Conservation (phyloP, 64 coral and sea anemone species). For the Acropora tenuis region DNA sequence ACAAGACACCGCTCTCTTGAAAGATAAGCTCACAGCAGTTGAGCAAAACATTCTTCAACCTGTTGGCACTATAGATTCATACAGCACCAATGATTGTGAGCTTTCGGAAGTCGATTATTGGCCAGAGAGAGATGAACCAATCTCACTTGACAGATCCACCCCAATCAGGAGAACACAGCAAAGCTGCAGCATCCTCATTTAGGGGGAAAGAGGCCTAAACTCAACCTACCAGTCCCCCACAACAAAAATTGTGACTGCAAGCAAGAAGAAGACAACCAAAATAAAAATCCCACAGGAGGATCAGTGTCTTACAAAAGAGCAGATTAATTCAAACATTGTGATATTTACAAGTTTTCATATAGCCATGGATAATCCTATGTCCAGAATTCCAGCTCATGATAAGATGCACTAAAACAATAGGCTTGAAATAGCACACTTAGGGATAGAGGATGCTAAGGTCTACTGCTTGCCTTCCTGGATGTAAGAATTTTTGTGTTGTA, state of each 20-base stretch:
- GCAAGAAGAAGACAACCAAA: not conserved
- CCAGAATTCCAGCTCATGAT: no score
- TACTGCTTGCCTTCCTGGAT: no score
- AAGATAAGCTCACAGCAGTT: not conserved
- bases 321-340: not conserved
- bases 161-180: not conserved
- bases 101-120: not conserved
- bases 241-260: not conserved
- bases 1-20: not conserved
- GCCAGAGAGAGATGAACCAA: not conserved
- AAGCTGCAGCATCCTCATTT: slow-evolving; percentile 6
- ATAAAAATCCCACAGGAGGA: not conserved
- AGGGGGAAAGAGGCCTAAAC: slow-evolving; percentile 3
- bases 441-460: no score
- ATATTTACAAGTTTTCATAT: not conserved
- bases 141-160: not conserved
- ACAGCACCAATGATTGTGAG: not conserved
- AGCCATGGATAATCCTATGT: not conserved
- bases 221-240: not conserved
- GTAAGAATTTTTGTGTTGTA: no score
- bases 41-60: slow-evolving; percentile 5
- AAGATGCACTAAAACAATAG: no score
- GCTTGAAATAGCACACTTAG: no score
- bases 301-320: slow-evolving; percentile 4
- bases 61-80: not conserved